These are phyloP conservation scores for Smithornis capensis DNA, from an alignment of 2,113 vertebrate species.

Conservation along the genomic window DNA sequence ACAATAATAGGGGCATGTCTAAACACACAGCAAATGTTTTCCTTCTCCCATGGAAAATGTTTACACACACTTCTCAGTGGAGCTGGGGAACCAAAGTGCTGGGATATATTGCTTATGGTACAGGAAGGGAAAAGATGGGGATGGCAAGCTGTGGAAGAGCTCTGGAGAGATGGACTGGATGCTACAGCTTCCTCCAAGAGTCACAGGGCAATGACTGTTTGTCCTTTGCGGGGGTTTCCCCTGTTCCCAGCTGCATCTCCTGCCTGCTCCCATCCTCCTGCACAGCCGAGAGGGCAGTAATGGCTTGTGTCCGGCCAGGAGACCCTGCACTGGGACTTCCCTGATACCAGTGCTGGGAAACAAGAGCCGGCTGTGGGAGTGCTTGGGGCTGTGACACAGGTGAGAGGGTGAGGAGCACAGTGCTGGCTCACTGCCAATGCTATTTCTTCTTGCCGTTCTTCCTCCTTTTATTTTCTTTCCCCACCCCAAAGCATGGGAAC, in stretches of 20 bases:
- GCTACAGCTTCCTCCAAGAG: not conserved
- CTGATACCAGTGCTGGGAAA: not conserved
- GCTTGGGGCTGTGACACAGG: not conserved
- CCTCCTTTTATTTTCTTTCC: slow-evolving; percentile 2
- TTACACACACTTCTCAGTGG: not conserved
- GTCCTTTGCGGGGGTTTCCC: too few relatives aligned
- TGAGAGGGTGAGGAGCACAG: not conserved
- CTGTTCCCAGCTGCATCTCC: too few relatives aligned
- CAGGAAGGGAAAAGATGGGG: not conserved
- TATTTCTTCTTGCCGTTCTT: not conserved
- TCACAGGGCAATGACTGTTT: not conserved
- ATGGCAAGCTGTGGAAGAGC: not conserved
- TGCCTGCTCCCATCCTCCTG: not conserved
- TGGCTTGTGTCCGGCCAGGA: not conserved
- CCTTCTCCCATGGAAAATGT: not conserved
- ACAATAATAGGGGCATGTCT: slow-evolving; percentile 47
- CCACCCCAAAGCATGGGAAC: slow-evolving; percentile 39
- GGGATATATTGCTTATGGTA: not conserved
- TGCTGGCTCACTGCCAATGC: not conserved
- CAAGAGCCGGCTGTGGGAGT: not conserved
- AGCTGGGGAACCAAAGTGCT: rapidly evolving
- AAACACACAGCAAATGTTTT: slow-evolving; percentile 49
- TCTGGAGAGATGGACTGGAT: not conserved
- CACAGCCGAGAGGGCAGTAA: not conserved
- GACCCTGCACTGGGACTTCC: not conserved